Conservation (phyloP, 2,797 vertebrate species). For the Spondyliosoma cantharus region DNA sequence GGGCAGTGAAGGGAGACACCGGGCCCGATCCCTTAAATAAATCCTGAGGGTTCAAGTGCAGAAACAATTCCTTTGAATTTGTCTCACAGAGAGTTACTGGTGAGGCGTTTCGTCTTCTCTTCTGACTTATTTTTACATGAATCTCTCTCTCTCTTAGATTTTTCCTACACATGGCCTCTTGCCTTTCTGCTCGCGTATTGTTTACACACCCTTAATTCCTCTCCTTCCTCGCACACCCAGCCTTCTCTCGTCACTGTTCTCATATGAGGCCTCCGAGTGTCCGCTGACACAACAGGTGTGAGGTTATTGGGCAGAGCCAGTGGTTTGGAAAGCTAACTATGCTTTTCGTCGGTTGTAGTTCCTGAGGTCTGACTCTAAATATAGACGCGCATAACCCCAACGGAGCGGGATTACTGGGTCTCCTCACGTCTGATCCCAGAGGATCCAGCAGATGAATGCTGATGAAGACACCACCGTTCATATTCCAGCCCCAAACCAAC, state of each 20-base stretch:
- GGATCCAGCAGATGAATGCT: constrained; percentile 17
- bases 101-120: not conserved
- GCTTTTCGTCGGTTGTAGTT: constrained; percentile 61
- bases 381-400: constrained; percentile 58
- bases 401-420: constrained; percentile 54
- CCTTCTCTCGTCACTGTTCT: constrained; percentile 66
- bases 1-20: constrained; percentile 70
- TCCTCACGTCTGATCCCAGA: constrained; percentile 40
- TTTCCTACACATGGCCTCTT: constrained; percentile 12
- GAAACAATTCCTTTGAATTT: constrained; percentile 30
- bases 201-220: constrained; percentile 3
- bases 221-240: constrained; percentile 15
- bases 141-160: not conserved
- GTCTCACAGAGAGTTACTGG: not conserved
- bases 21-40: constrained; percentile 29
- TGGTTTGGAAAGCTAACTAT: constrained; percentile 59
- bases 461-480: constrained; percentile 1
- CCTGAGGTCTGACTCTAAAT: constrained; percentile 67
- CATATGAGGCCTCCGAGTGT: constrained; percentile 41
- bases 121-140: not conserved
- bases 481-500: not conserved
- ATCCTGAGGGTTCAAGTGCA: constrained; percentile 16
- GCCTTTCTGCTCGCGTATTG: not conserved
- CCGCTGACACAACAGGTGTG: constrained; percentile 79
- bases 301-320: constrained; percentile 57